A percentile compares a stretch with the other conserved stretches of the same genome.
Evolutionary conservation across 2,113 vertebrate species (phyloP).

Genomic region (Pluvialis apricaria): DNA sequence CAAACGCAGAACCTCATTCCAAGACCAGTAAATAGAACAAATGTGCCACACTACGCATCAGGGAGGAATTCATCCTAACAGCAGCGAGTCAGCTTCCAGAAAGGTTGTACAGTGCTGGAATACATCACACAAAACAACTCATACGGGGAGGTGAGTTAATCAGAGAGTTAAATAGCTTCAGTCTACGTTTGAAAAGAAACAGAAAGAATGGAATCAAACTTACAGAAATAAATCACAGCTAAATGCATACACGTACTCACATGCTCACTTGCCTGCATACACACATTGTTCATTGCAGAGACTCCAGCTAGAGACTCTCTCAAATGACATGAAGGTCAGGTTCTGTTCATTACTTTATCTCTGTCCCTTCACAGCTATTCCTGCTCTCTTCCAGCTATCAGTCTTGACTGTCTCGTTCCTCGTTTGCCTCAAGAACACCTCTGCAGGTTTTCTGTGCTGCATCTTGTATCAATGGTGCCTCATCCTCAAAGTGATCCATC

Average conservation of each 20-base stretch:
- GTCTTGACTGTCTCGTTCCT: background rate
- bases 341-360: background rate
- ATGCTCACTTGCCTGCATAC: background rate
- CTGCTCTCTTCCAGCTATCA: background rate
- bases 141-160: background rate
- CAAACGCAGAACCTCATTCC: background rate
- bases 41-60: background rate
- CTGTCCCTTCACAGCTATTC: background rate
- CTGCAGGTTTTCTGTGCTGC: background rate
- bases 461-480: background rate
- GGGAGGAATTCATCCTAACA: slow-evolving; percentile 21
- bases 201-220: slow-evolving; percentile 26
- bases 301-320: background rate
- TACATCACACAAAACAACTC: slow-evolving; percentile 45
- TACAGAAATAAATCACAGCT: slow-evolving; percentile 22
- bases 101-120: background rate
- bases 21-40: slow-evolving; percentile 7
- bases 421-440: background rate
- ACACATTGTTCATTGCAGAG: background rate
- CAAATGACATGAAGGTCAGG: background rate
- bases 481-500: background rate
- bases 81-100: background rate
- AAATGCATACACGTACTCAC: background rate
- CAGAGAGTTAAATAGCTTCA: slow-evolving; percentile 35
- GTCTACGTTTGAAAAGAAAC: slow-evolving; percentile 45